These are phyloP conservation scores for Staurois parvus DNA, from an alignment of 2,797 vertebrate species.

Conservation along the genomic window DNA sequence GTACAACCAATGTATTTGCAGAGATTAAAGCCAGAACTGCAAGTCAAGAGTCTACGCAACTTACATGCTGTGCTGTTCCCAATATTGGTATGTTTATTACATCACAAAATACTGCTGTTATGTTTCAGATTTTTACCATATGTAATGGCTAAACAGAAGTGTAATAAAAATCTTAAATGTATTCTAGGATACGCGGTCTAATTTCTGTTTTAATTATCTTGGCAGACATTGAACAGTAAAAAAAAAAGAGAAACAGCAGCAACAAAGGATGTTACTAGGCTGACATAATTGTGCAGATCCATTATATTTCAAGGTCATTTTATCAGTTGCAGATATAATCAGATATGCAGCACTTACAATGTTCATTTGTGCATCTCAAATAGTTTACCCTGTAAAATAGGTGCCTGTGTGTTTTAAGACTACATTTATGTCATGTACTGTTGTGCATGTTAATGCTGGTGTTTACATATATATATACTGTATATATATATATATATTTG, in stretches of 20 bases:
- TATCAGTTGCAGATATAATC: constrained; percentile 33
- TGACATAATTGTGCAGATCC: constrained; percentile 28
- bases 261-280: constrained; percentile 22
- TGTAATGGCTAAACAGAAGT: background rate
- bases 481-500: too few species aligned
- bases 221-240: constrained; percentile 5
- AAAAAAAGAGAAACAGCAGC: constrained; percentile 5
- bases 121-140: background rate
- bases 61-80: too few species aligned
- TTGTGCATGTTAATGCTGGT: background rate
- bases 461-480: too few species aligned
- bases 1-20: too few species aligned
- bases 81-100: background rate
- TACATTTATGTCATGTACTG: constrained; percentile 8
- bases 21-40: too few species aligned
- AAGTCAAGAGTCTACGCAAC: too few species aligned
- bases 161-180: background rate
- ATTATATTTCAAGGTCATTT: constrained; percentile 54
- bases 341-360: constrained; percentile 27
- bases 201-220: constrained; percentile 18
- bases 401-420: background rate
- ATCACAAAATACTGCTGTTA: background rate
- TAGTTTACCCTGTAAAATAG: constrained; percentile 23
- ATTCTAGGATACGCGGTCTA: background rate
- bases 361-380: constrained; percentile 39